Evolutionary conservation across 2,888 invertebrate genomes (phyloP), one percentile per base, ranked within the genome.

Genomic region (Dryobotodes eremita): DNA sequence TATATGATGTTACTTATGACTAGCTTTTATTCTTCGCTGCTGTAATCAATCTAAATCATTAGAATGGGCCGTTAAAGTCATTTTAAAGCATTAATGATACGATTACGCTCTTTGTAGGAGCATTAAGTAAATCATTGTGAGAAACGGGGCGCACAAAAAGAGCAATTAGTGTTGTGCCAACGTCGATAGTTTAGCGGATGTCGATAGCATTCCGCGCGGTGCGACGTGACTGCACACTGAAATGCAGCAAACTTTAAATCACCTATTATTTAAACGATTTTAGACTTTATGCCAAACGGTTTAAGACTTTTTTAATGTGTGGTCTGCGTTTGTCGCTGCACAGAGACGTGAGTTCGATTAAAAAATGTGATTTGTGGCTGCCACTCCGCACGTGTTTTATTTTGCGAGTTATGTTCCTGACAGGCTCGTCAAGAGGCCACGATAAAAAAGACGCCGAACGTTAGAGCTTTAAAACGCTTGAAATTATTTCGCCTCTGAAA

Each of bases 301-400:
- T 85, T 90, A 91, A 89, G 87, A 89, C 83, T 74, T 80, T 20
- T 68, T 57, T 48, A 42, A 77, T 80, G 53, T 78, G 46, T 84
- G 75, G 77, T 57, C 70, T 80, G 86, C 78, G 77, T 88, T 92
- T 92, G 93, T 84, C 83, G 80, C 83, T 84, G 86, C 84, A 89
- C 90, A 88, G 92, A 94, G 94, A 95, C 95, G 95, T 94, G 96
- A 94, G 95, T 94, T 94, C 95, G 96, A 96, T 96, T 96, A 96
- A 96, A 96, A 96, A 96, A 96, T 96, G 95, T 96, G 96, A 96
- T 96, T 96, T 96, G 96, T 96, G 96, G 95, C 93, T 91, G 94
- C 94, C 94, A 94, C 92, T 94, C 94, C 90, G 94, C 95, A 92
- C 95, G 95, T 94, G 95, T 95, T 96, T 96, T 96, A 96, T 96